Evolutionary conservation across 1,140 invertebrate genomes (phyloP).

Genomic region (Penaeus chinensis): DNA sequence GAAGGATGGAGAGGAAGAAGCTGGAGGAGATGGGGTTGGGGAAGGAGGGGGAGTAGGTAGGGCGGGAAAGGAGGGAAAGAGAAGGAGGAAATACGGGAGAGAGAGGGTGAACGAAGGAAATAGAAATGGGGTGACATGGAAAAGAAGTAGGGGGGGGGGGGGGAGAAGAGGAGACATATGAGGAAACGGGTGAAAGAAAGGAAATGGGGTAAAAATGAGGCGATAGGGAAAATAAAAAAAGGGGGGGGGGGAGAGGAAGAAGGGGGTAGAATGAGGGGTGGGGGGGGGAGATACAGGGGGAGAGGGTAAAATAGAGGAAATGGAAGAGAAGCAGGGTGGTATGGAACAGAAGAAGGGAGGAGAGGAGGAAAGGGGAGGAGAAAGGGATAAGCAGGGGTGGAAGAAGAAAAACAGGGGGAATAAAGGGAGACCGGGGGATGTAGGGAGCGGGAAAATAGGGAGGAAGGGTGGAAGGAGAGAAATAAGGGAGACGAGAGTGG

Average conservation of each 20-base stretch:
- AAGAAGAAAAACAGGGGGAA: no score
- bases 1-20: not conserved
- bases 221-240: no score
- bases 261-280: not conserved
- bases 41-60: not conserved
- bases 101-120: no score
- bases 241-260: no score
- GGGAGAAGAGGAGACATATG: not conserved
- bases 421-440: no score
- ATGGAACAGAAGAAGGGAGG: not conserved
- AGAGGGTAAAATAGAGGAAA: not conserved
- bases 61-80: not conserved
- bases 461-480: no score
- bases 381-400: no score
- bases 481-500: no score
- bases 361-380: not conserved
- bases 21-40: no score
- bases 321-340: not conserved
- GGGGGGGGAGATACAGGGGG: not conserved
- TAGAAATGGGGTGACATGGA: not conserved
- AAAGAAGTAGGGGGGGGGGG: not conserved
- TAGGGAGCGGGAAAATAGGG: no score
- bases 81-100: no score
- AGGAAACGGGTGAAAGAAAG: not conserved
- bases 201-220: not conserved